Evolutionary conservation across 2,888 invertebrate genomes (phyloP), one percentile per base, ranked within the genome.

Genomic region (Ecdyonurus torrentis): DNA sequence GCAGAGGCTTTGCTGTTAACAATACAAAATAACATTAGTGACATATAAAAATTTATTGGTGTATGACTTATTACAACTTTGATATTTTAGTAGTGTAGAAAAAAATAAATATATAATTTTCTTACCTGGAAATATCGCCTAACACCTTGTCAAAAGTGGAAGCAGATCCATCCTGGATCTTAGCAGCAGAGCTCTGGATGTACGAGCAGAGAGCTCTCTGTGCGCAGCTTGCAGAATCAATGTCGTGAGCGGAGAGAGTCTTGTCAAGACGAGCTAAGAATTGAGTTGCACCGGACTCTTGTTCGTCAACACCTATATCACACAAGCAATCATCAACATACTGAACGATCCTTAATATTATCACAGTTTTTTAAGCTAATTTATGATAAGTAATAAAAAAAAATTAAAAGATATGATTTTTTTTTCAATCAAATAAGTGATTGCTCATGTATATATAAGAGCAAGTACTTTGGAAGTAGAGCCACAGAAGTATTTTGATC

Each of bases 191-290:
- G 1, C 71, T 73, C 63, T 77, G 75, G 18, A 80, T 74, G 62
- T 76, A 74, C 66, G 75, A 83, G 69, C 85, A 85, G 25, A 83
- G 75, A 2, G 78, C 76, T 63, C 81, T 76, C 71, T 85, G 84
- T 66, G 81, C 75, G 68, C 85, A 85, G 0, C 79, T 77, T 0
- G 81, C 79, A 1, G 83, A 74, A 69, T 85, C 82, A 22, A 85
- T 78, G 59, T 83, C 77, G 65, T 82, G 77, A 64, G 78, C 78
- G 0, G 77, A 74, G 59, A 85, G 70, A 15, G 78, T 74, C 58
- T 79, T 75, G 66, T 84, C 83, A 25, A 84, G 74, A 71, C 81
- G 81, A 60, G 79, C 78, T 67, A 87, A 74, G 71, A 86, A 55
- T 5, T n/a, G 5, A n/a, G 55, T 55, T 7, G 55, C 55, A n/a